Percentiles rank a stretch among this genome's conserved stretches.
phyloP scores from a whole-genome alignment of 2,113 vertebrate species.

The Hyperopisus bebe region DNA sequence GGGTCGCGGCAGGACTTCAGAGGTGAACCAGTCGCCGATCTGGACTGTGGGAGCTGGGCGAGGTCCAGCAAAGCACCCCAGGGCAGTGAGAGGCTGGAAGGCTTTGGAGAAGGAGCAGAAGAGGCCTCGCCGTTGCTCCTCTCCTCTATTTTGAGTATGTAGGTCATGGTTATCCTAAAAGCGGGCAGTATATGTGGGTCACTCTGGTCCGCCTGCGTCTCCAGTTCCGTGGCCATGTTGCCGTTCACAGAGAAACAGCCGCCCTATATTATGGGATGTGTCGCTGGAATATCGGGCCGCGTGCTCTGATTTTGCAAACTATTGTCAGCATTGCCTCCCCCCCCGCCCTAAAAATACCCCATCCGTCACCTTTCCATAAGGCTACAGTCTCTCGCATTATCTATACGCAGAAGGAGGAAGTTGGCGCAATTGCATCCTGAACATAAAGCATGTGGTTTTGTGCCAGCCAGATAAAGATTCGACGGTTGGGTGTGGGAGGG shows the following conservation, averaged over 20 bases:
- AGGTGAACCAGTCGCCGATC: not conserved
- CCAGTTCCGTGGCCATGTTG: not conserved
- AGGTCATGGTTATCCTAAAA: not conserved
- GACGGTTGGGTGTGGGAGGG: not conserved
- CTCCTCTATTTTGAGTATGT: not conserved
- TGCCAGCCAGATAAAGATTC: not conserved
- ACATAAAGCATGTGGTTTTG: not conserved
- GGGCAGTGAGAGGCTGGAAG: not conserved
- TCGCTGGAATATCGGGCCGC: not conserved
- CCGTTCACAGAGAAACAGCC: not conserved
- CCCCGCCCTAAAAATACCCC: not conserved
- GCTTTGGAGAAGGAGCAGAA: not conserved
- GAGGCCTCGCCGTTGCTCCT: not conserved
- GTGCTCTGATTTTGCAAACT: not conserved
- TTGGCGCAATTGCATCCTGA: not conserved
- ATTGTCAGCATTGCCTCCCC: not conserved
- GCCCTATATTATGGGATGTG: constrained; percentile 18
- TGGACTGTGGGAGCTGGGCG: not conserved
- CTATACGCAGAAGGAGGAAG: not conserved
- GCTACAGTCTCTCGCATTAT: not conserved
- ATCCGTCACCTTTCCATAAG: not conserved
- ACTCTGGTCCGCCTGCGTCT: constrained; percentile 28
- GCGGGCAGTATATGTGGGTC: constrained; percentile 38
- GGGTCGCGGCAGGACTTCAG: not conserved
- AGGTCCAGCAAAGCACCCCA: not conserved